These are phyloP conservation scores for Yponomeuta malinellus DNA, from an alignment of 2,888 invertebrate genomes.

Conservation along the genomic window DNA sequence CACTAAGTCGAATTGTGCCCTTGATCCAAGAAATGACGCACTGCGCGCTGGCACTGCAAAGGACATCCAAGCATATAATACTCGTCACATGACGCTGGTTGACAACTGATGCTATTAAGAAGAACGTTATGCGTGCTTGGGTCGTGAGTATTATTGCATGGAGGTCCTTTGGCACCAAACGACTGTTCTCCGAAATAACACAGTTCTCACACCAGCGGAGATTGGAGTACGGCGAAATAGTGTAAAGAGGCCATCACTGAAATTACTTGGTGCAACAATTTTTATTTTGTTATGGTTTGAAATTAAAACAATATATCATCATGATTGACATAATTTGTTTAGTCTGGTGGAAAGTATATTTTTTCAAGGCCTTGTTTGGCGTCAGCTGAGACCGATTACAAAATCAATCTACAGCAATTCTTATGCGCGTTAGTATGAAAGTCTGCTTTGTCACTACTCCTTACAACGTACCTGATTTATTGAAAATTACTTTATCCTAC, in stretches of 20 bases:
- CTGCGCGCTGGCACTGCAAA: slow-evolving; percentile 43
- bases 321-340: too few relatives aligned
- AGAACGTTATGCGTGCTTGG: neutral
- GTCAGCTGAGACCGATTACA: too few relatives aligned
- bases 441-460: too few relatives aligned
- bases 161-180: neutral
- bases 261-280: neutral
- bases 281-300: neutral
- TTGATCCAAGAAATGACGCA: slow-evolving; percentile 27
- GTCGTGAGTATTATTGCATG: neutral
- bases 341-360: too few relatives aligned
- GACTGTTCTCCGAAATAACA: neutral
- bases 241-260: neutral
- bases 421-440: too few relatives aligned
- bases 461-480: neutral
- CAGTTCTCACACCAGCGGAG: neutral
- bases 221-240: neutral
- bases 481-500: neutral
- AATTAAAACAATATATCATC: too few relatives aligned
- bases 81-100: neutral
- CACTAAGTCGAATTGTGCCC: slow-evolving; percentile 28
- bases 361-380: too few relatives aligned
- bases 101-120: slow-evolving; percentile 1
- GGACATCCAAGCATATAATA: slow-evolving; percentile 44
- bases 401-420: too few relatives aligned